These are phyloP conservation scores for Heteropelma amictum DNA, from an alignment of 2,888 invertebrate species.

Conservation along the genomic window DNA sequence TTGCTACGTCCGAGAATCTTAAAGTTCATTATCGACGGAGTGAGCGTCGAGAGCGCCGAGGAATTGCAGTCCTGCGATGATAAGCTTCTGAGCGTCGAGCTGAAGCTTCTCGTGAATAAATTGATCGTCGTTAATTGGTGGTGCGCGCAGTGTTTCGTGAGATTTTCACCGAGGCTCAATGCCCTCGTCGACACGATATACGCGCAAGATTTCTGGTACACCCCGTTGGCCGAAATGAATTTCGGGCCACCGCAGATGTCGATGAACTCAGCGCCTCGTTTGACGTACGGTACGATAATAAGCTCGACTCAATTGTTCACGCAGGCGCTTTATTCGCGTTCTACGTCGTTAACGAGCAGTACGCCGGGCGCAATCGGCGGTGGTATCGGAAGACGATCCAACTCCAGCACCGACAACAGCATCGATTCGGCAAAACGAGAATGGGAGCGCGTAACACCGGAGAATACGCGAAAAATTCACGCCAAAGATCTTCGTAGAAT, in stretches of 20 bases:
- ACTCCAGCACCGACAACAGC: conserved; percentile 62
- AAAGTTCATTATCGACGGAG: conserved; percentile 76
- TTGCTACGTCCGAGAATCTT: conserved; percentile 74
- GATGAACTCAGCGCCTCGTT: conserved; percentile 72
- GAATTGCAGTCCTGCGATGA: conserved; percentile 76
- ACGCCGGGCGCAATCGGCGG: background rate
- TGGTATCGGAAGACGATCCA: conserved; percentile 22
- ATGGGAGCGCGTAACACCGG: conserved; percentile 74
- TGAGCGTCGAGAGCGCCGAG: conserved; percentile 75
- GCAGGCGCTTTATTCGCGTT: conserved; percentile 72
- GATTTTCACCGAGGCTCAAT: conserved; percentile 73
- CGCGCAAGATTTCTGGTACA: conserved; percentile 75
- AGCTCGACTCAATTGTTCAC: conserved; percentile 75
- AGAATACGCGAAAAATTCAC: conserved; percentile 70
- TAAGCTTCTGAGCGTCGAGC: conserved; percentile 70
- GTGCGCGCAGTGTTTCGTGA: conserved; percentile 73
- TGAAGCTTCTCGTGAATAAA: conserved; percentile 73
- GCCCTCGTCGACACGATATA: conserved; percentile 75
- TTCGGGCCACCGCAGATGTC: conserved; percentile 77
- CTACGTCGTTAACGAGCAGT: conserved; percentile 40
- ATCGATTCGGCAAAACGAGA: conserved; percentile 74
- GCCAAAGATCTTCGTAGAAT: conserved; percentile 72
- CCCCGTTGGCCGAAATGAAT: conserved; percentile 76
- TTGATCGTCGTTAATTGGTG: conserved; percentile 74
- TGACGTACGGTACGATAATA: conserved; percentile 75